Conservation (phyloP, 2,888 invertebrate species). For the Pycnomerus fuliginosus region DNA sequence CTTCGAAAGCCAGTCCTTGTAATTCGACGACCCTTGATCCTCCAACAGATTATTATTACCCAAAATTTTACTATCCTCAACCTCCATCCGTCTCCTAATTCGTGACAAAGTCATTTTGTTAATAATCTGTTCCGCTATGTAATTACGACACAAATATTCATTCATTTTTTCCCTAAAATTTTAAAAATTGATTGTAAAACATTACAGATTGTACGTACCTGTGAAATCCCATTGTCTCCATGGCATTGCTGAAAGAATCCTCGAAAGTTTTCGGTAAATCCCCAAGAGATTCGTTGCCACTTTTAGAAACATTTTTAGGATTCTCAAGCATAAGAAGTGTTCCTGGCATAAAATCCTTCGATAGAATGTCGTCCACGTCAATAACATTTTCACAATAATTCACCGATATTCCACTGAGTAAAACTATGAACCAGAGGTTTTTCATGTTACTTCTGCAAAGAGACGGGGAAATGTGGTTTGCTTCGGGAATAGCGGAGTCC, state of each 20-base stretch:
- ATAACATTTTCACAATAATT: conserved; percentile 34
- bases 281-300: conserved; percentile 24
- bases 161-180: conserved; percentile 72
- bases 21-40: conserved; percentile 71
- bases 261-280: conserved; percentile 33
- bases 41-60: conserved; percentile 57
- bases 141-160: conserved; percentile 74
- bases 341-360: conserved; percentile 69
- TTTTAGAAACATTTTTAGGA: conserved; percentile 36
- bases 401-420: too few species aligned
- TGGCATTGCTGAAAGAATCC: conserved; percentile 64
- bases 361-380: conserved; percentile 67
- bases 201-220: conserved; percentile 58
- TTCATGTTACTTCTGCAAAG: too few species aligned
- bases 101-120: conserved; percentile 59
- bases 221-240: conserved; percentile 67
- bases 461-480: too few species aligned
- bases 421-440: too few species aligned
- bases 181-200: background rate
- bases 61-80: conserved; percentile 39
- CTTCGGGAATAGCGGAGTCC: too few species aligned
- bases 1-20: conserved; percentile 76
- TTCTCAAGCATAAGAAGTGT: conserved; percentile 58
- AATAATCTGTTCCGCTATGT: conserved; percentile 71
- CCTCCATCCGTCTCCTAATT: conserved; percentile 52